Evolutionary conservation across 2,113 vertebrate genomes (phyloP).

Genomic region (Ictalurus furcatus): DNA sequence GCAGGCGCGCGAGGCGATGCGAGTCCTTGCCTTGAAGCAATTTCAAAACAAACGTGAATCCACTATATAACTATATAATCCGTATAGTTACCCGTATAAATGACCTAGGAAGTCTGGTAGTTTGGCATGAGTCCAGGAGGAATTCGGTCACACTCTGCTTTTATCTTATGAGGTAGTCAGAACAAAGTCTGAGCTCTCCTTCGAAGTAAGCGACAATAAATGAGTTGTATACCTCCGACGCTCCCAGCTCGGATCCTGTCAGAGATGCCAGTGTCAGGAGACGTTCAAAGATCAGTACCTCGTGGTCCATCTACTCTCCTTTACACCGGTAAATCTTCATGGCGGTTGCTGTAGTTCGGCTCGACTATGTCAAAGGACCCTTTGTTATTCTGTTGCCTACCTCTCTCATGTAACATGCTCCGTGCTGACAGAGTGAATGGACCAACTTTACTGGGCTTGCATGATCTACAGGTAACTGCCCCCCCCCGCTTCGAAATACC

Average conservation of each 20-base stretch:
- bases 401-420: conserved; percentile 18
- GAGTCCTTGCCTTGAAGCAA: neutral
- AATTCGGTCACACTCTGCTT: neutral
- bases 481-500: neutral
- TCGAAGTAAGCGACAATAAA: neutral
- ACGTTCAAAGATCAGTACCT: neutral
- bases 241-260: neutral
- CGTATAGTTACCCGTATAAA: neutral
- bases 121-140: neutral
- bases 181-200: conserved; percentile 19
- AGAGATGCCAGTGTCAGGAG: neutral
- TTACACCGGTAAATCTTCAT: neutral
- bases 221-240: neutral
- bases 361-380: conserved; percentile 19
- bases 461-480: neutral
- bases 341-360: neutral
- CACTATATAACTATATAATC: neutral
- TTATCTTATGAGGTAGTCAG: conserved; percentile 17
- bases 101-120: neutral
- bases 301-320: neutral
- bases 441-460: neutral
- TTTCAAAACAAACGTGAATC: neutral
- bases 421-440: conserved; percentile 2
- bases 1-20: neutral
- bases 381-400: conserved; percentile 23